These are phyloP conservation scores for Nycticryphes semicollaris DNA, from an alignment of 2,113 vertebrate genomes.

Conservation along the genomic window DNA sequence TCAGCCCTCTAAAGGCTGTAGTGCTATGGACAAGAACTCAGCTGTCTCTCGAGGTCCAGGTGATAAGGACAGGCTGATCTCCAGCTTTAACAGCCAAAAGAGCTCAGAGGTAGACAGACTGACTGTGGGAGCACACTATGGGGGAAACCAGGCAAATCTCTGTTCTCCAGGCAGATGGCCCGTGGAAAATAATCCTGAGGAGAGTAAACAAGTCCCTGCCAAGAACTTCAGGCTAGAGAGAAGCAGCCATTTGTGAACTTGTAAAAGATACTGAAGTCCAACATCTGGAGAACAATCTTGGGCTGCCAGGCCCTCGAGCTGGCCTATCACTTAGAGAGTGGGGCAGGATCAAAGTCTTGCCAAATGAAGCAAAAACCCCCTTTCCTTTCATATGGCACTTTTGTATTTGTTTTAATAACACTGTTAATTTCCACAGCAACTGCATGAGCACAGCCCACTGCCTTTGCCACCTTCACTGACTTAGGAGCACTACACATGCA, in stretches of 20 bases:
- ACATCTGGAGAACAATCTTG: slow-evolving; percentile 24
- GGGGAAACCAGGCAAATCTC: slow-evolving; percentile 52
- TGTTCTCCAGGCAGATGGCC: slow-evolving; percentile 66
- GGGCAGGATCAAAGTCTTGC: neutral
- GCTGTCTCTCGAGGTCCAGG: neutral
- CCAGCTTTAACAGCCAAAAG: slow-evolving; percentile 34
- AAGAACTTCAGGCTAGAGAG: slow-evolving; percentile 2
- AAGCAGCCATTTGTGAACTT: slow-evolving; percentile 17
- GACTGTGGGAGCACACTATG: slow-evolving; percentile 54
- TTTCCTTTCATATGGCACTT: neutral
- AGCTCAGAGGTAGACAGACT: slow-evolving; percentile 59
- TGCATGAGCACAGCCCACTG: neutral
- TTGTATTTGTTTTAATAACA: neutral
- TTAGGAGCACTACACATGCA: accelerated
- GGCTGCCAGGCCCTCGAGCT: neutral
- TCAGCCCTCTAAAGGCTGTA: neutral
- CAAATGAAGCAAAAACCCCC: neutral
- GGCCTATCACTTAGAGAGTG: neutral
- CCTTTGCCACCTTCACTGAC: neutral
- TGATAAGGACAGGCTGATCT: slow-evolving; percentile 12
- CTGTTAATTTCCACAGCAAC: neutral
- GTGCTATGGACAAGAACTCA: neutral
- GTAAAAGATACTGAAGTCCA: neutral
- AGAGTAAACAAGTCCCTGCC: slow-evolving; percentile 59
- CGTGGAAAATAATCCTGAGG: slow-evolving; percentile 52